Conservation (phyloP, 2,113 vertebrate genomes). For the Corynorhinus townsendii region DNA sequence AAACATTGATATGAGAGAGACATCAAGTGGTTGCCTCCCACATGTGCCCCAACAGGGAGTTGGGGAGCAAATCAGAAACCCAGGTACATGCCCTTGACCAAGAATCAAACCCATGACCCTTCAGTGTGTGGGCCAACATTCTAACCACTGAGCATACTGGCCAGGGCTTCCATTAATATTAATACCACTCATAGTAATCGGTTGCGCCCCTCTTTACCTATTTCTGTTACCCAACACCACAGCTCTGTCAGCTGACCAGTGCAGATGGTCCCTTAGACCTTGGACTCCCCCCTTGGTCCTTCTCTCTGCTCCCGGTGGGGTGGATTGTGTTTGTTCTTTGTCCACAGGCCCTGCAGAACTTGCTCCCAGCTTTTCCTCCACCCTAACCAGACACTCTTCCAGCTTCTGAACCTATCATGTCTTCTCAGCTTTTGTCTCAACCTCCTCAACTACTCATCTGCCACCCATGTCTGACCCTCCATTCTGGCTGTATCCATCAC, state of each 20-base stretch:
- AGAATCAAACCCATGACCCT: too few species aligned
- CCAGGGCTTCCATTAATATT: neutral
- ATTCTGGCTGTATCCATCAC: fast-evolving
- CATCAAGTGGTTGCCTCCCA: too few species aligned
- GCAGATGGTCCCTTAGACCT: neutral
- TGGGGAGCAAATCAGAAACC: too few species aligned
- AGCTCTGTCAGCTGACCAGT: neutral
- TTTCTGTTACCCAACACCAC: neutral
- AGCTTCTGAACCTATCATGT: neutral
- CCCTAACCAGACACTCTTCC: neutral
- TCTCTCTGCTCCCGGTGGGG: neutral
- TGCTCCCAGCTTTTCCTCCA: neutral
- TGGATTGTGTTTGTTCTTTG: neutral
- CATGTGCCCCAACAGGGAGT: too few species aligned
- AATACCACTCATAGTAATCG: neutral
- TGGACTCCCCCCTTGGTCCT: too few species aligned
- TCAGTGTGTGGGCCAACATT: too few species aligned
- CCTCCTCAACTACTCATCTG: neutral
- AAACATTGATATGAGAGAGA: too few species aligned
- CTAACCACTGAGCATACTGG: too few species aligned
- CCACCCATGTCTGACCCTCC: neutral
- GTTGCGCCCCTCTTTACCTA: neutral
- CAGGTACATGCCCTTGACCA: too few species aligned
- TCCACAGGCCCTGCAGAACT: neutral
- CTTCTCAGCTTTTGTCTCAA: neutral